phyloP scores from a whole-genome alignment of 2,888 invertebrate genomes.

The Celastrina argiolus region DNA sequence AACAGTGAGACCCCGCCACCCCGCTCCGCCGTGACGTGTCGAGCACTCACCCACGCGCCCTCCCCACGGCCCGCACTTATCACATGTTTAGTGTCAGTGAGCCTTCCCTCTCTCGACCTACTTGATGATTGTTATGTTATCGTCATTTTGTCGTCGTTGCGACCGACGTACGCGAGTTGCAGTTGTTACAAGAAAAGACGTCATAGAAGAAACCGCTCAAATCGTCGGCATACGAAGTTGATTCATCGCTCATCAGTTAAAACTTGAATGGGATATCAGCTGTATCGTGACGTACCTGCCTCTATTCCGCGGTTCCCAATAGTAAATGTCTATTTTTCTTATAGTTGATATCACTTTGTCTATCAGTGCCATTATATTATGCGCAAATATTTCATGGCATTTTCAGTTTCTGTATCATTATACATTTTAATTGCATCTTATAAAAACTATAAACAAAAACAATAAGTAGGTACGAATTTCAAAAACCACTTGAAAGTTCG shows the following conservation, averaged over 20 bases:
- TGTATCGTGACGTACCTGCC: slow-evolving; percentile 67
- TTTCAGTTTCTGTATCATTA: slow-evolving; percentile 41
- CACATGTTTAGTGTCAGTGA: slow-evolving; percentile 35
- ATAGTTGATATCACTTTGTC: slow-evolving; percentile 84
- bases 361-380: slow-evolving; percentile 83
- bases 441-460: slow-evolving; percentile 31
- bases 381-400: slow-evolving; percentile 53
- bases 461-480: slow-evolving; percentile 29
- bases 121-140: slow-evolving; percentile 39
- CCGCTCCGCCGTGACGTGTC: slow-evolving; percentile 58
- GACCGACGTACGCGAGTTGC: not conserved
- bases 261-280: slow-evolving; percentile 30
- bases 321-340: slow-evolving; percentile 70
- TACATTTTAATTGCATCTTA: slow-evolving; percentile 40
- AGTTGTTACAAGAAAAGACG: not conserved
- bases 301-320: slow-evolving; percentile 62
- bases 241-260: not conserved
- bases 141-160: slow-evolving; percentile 46
- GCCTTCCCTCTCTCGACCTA: slow-evolving; percentile 42
- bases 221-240: not conserved
- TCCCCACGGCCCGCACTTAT: slow-evolving; percentile 41
- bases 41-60: slow-evolving; percentile 46
- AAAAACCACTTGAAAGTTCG: slow-evolving; percentile 51
- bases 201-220: not conserved
- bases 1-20: slow-evolving; percentile 60